Base-by-base conservation (phyloP, 2,888 invertebrate genomes). In the Clunio marinus region DNA sequence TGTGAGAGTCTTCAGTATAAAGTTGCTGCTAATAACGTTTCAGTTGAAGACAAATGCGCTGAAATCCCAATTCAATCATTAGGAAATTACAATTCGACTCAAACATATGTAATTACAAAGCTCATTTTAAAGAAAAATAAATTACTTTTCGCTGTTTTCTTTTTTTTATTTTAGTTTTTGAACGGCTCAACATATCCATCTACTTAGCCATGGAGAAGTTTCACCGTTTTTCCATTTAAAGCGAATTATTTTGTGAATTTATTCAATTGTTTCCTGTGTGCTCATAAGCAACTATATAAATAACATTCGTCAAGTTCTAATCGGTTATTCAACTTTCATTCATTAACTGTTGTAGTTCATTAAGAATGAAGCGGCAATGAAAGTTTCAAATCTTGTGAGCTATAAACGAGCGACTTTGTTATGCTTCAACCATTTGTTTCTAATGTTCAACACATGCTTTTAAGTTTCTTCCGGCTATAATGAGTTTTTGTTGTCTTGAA, bases 391-490 rank as follows among this genome's bases (percentile, higher is more conserved):
- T 8, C 7, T 32, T 13, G 35, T 32, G 13, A n/a, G n/a, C n/a
- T n/a, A 32, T 13, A 32, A 32, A 13, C 35, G 35, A 32, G 35
- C 5, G 35, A 32, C 25, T 20, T 60, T 60, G 37, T 60, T 60
- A 37, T 60, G 63, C 17, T 27, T 65, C 28, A 13, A 28, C 17
- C 37, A 63, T 27, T 41, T 15, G 8, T 25, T 41, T 25, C 63
- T 45, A 45, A 46, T 17, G 22, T 10, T 35, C 63, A 63, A 46
- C 63, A 65, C 45, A 65, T 65, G 63, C 46, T 65, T 24, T 65
- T 65, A 24, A 65, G 46, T 27, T 46, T 65, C 37, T 65, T 65
- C 63, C 63, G 63, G 63, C 46, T 27, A n/a, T 65, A 65, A 65
- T 65, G 46, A 41, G 41, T 41, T 41, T 41, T 32, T 41, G 10